These are phyloP conservation scores for Dasyprocta punctata DNA, from an alignment of 2,113 vertebrate genomes.

Conservation along the genomic window DNA sequence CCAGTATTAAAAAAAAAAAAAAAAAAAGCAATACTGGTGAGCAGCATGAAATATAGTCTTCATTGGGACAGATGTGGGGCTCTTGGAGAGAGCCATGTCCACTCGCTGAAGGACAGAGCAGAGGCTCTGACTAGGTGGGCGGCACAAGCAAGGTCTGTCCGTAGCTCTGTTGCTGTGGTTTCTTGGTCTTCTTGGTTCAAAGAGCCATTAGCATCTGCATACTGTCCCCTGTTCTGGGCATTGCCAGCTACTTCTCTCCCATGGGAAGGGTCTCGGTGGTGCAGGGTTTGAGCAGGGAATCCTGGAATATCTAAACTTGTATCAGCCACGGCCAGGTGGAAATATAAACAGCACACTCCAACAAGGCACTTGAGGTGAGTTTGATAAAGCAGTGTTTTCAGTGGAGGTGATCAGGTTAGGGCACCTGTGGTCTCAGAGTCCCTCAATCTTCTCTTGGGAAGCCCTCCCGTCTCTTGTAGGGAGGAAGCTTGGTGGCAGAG, in stretches of 20 bases:
- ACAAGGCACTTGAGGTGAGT: background rate
- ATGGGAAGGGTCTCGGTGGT: background rate
- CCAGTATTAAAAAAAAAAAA: background rate
- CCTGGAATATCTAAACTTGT: too few species aligned
- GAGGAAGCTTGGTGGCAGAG: background rate
- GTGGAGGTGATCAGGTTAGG: background rate
- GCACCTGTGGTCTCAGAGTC: background rate
- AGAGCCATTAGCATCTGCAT: background rate
- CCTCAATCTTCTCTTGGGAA: background rate
- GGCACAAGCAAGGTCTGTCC: background rate
- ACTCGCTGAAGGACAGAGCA: background rate
- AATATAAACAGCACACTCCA: background rate
- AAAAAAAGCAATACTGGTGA: background rate
- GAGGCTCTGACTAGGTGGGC: background rate
- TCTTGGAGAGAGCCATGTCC: background rate
- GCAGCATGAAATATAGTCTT: background rate
- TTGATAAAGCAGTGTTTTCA: background rate
- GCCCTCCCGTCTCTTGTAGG: background rate
- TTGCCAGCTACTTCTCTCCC: background rate
- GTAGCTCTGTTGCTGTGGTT: slow-evolving; percentile 21
- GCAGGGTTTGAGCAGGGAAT: background rate
- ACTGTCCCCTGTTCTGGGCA: background rate
- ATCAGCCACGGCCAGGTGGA: background rate
- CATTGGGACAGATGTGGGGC: background rate
- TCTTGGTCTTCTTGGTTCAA: background rate